These are phyloP conservation scores for Dolichotis patagonum DNA, from an alignment of 2,113 vertebrate genomes.

Conservation along the genomic window DNA sequence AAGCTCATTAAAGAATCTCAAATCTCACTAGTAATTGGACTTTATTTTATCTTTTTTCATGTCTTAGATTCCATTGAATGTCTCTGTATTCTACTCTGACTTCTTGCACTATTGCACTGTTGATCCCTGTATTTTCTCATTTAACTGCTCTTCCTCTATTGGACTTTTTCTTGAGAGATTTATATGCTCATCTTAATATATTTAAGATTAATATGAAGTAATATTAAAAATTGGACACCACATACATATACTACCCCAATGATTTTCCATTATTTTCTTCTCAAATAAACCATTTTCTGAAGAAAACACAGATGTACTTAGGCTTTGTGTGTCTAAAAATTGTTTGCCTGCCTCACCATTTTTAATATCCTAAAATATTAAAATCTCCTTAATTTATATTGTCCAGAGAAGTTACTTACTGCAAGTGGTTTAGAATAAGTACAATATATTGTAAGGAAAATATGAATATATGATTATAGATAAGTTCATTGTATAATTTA, in stretches of 20 bases:
- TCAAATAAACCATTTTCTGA: background rate
- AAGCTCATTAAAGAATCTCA: slow-evolving; percentile 32
- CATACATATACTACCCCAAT: background rate
- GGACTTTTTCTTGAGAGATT: background rate
- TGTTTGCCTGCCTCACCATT: background rate
- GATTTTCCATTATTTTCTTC: background rate
- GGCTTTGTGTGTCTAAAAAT: background rate
- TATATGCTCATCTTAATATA: background rate
- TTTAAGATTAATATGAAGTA: background rate
- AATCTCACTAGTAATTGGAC: background rate
- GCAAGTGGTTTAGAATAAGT: background rate
- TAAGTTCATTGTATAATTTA: background rate
- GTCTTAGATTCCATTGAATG: background rate
- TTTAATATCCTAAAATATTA: background rate
- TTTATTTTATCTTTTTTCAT: slow-evolving; percentile 29
- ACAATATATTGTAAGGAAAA: background rate
- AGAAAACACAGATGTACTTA: background rate
- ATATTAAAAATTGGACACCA: background rate
- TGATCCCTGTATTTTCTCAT: background rate
- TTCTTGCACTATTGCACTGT: background rate
- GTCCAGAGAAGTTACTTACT: background rate
- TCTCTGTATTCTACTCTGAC: background rate
- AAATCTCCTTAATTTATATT: background rate
- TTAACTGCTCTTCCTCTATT: background rate
- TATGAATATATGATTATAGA: background rate